These are phyloP conservation scores for Linnaemya tessellans DNA, from an alignment of 2,888 invertebrate species.

Conservation along the genomic window DNA sequence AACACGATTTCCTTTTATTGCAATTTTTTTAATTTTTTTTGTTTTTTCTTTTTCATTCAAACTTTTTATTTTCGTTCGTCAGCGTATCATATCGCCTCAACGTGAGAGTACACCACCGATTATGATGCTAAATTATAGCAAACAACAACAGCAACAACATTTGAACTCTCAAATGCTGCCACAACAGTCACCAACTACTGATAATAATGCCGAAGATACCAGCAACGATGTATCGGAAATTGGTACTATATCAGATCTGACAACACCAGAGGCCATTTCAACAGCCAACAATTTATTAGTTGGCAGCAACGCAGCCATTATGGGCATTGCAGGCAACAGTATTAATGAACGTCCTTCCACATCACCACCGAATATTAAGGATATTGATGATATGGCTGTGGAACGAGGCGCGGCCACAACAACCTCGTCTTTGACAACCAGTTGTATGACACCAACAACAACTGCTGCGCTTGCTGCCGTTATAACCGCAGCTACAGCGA, in stretches of 20 bases:
- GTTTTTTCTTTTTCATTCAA: neutral
- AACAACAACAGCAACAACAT: constrained; percentile 62
- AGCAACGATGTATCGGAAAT: constrained; percentile 84
- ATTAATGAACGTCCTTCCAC: constrained; percentile 30
- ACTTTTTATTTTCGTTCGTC: constrained; percentile 39
- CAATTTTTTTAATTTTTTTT: constrained; percentile 22
- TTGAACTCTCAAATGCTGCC: constrained; percentile 66
- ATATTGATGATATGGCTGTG: constrained; percentile 23
- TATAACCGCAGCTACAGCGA: constrained; percentile 42
- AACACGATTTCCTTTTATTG: constrained; percentile 49
- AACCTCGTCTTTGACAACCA: constrained; percentile 64
- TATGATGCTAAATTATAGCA: constrained; percentile 75
- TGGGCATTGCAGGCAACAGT: neutral
- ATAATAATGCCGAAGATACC: constrained; percentile 83
- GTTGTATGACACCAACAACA: constrained; percentile 64
- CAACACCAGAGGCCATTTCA: constrained; percentile 81
- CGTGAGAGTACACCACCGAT: constrained; percentile 79
- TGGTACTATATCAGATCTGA: constrained; percentile 83
- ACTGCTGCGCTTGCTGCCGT: constrained; percentile 45
- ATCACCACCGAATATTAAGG: constrained; percentile 32
- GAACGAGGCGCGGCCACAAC: constrained; percentile 65
- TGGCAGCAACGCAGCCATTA: constrained; percentile 38
- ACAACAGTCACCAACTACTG: constrained; percentile 76
- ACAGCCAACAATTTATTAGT: constrained; percentile 67
- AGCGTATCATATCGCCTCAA: constrained; percentile 82